These are phyloP conservation scores for Motacilla alba DNA, from an alignment of 2,113 vertebrate genomes.

Conservation along the genomic window DNA sequence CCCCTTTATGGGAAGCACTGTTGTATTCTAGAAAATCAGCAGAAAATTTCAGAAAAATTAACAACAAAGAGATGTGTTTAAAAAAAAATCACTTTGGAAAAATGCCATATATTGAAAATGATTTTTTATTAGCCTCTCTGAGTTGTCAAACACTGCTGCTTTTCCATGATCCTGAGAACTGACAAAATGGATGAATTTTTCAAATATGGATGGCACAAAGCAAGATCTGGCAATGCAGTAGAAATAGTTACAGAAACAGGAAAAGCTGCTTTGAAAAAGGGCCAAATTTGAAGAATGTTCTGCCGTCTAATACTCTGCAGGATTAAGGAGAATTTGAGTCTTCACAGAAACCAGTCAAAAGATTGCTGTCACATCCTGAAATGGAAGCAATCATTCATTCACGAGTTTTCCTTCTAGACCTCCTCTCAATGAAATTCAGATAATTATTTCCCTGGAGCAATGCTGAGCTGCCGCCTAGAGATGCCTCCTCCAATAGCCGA, in stretches of 20 bases:
- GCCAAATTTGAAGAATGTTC: neutral
- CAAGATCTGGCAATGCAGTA: neutral
- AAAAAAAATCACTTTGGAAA: neutral
- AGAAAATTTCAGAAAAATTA: neutral
- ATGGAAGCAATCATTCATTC: conserved; percentile 34
- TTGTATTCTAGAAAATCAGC: neutral
- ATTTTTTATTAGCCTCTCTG: neutral
- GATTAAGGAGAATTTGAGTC: conserved; percentile 1
- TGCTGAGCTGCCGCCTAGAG: neutral
- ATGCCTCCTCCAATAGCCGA: neutral
- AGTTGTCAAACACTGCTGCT: neutral
- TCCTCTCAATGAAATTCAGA: conserved; percentile 16
- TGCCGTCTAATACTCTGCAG: neutral
- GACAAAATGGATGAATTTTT: neutral
- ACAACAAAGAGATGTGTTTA: neutral
- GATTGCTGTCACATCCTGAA: neutral
- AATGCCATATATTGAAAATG: rapidly evolving
- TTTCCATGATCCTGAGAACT: neutral
- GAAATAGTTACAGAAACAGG: neutral
- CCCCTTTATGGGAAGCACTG: neutral
- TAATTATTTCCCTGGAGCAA: conserved; percentile 1
- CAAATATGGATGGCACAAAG: neutral
- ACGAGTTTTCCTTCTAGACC: neutral
- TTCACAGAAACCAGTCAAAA: neutral
- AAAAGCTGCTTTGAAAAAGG: neutral